Evolutionary conservation across 2,113 vertebrate species (phyloP), one percentile per base, ranked within the genome.

Genomic region (Ciconia stormi): DNA sequence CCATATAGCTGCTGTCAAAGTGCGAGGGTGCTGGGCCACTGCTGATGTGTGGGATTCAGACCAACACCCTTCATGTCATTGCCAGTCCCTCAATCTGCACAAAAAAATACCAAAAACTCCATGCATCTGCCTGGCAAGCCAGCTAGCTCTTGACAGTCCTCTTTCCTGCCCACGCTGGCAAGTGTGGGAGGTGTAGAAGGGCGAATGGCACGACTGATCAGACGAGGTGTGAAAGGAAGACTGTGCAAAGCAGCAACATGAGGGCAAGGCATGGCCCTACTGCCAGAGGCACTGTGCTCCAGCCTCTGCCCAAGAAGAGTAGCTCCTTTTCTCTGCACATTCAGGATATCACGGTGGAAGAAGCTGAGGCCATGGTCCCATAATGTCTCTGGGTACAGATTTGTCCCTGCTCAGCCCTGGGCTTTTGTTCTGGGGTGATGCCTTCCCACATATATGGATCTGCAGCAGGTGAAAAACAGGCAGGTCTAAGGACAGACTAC

Each of bases 181-280:
- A 7, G 59, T 0, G 2, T 67, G 38, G 22, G 42, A 78, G 32
- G 10, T 44, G 36, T 16, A 21, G 69, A 13, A 58, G 42, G 21
- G 50, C 11, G 30, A 50, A 47, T 0, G 2, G 20, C 62, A 46
- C 0, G 2, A 8, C 44, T 47, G 26, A 26, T 62, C 42, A 62
- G 49, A 36, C 1, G 1, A 34, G 34, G 16, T 4, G 2, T 34
- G 77, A 38, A 34, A 70, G 27, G 21, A 62, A 53, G 17, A 9
- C 44, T 58, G 22, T 34, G 55, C 50, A 52, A 40, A 66, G 46
- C 9, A 4, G 16, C 42, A 55, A 17, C 0, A 0, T 10, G 40
- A 89, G 49, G 49, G 7, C 32, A 61, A 70, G 73, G 27, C 38
- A 62, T 8, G 21, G 79, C 22, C 8, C 38, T 63, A 1, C 13